Evolutionary conservation across 2,797 vertebrate species (phyloP).

Genomic region (Notamacropus eugenii): DNA sequence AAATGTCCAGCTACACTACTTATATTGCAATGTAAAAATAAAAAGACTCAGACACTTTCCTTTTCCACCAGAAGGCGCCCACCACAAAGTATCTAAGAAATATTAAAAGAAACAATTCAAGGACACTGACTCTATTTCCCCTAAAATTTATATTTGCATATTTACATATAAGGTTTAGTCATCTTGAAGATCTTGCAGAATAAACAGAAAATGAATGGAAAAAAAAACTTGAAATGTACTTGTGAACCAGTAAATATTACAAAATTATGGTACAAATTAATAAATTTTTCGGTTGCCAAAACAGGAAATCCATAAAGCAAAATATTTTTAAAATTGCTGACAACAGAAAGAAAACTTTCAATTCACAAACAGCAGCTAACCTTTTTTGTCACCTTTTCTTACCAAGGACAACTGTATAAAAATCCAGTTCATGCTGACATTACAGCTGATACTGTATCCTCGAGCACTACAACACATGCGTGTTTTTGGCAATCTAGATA

Average conservation of each 20-base stretch:
- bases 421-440: background rate
- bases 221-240: background rate
- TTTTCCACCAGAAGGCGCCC: background rate
- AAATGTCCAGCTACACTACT: background rate
- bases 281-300: background rate
- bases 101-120: background rate
- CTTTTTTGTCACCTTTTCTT: background rate
- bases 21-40: background rate
- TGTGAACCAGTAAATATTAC: background rate
- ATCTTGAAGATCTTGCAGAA: background rate
- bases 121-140: background rate
- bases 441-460: background rate
- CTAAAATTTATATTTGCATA: background rate
- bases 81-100: background rate
- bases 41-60: background rate
- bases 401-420: background rate
- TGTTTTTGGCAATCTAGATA: background rate
- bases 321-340: background rate
- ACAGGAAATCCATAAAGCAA: background rate
- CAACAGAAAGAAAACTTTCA: background rate
- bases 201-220: background rate
- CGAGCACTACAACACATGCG: background rate
- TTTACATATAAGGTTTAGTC: background rate
- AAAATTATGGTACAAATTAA: background rate
- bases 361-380: background rate